phyloP scores from a whole-genome alignment of 2,113 vertebrate species.

The Zingel zingel region DNA sequence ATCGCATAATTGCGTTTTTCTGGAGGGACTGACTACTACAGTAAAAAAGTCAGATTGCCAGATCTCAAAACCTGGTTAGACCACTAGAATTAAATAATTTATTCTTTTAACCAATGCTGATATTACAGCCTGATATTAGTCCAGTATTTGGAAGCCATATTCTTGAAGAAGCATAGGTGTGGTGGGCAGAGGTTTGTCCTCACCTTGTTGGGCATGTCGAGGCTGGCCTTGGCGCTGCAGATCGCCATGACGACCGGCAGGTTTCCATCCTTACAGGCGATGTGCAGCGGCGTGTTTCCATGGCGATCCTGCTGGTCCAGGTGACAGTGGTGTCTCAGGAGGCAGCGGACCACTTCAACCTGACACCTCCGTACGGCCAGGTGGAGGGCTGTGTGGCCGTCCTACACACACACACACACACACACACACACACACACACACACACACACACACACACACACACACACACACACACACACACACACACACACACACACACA shows the following conservation, averaged over 20 bases:
- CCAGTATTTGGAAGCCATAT: too few species aligned
- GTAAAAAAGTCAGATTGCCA: too few species aligned
- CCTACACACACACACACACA: constrained; percentile 80
- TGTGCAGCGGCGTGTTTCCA: constrained; percentile 94
- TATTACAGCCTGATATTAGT: too few species aligned
- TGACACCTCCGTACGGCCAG: constrained; percentile 96
- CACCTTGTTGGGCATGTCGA: constrained; percentile 96
- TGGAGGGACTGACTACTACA: too few species aligned
- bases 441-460: background rate
- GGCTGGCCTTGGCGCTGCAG: constrained; percentile 87
- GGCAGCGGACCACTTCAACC: constrained; percentile 93
- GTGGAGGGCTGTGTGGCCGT: constrained; percentile 95
- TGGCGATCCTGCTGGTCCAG: constrained; percentile 95
- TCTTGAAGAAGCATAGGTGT: background rate
- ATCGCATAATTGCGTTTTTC: too few species aligned
- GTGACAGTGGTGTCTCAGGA: constrained; percentile 87
- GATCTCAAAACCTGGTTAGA: background rate
- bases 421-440: background rate
- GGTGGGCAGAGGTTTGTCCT: background rate
- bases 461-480: background rate
- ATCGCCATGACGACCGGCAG: constrained; percentile 89
- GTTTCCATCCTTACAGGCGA: constrained; percentile 97
- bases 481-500: background rate
- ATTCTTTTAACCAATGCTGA: background rate
- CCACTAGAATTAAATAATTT: too few species aligned